Conservation (phyloP, 2,113 vertebrate genomes). For the Fulica atra region DNA sequence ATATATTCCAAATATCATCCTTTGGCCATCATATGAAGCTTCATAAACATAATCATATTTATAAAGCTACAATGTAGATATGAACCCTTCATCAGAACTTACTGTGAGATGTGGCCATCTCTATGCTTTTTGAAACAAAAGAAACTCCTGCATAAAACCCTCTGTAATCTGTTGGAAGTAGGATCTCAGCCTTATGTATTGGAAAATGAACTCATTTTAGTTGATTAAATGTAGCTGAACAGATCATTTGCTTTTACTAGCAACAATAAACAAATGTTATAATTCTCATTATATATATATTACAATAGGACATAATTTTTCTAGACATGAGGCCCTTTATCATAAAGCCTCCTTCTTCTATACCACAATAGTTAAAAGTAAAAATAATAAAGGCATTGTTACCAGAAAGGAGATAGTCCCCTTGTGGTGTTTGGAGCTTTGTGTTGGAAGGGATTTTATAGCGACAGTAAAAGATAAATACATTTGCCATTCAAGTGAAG, state of each 20-base stretch:
- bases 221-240: constrained; percentile 5
- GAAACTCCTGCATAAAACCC: neutral
- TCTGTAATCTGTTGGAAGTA: neutral
- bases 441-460: constrained; percentile 26
- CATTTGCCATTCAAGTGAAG: neutral
- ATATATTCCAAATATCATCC: neutral
- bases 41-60: neutral
- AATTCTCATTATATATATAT: neutral
- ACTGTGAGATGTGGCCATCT: neutral
- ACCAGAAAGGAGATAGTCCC: neutral
- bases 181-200: neutral
- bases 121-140: neutral
- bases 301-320: neutral
- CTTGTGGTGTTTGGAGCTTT: neutral
- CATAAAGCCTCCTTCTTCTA: neutral
- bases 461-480: constrained; percentile 37
- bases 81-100: neutral
- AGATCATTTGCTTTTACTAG: constrained; percentile 26
- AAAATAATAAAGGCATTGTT: constrained; percentile 8
- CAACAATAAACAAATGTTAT: constrained; percentile 18
- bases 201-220: neutral
- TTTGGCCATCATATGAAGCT: neutral
- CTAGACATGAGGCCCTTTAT: neutral
- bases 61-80: neutral
- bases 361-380: neutral